These are phyloP conservation scores for Chauna torquata DNA, from an alignment of 2,113 vertebrate genomes.

Conservation along the genomic window DNA sequence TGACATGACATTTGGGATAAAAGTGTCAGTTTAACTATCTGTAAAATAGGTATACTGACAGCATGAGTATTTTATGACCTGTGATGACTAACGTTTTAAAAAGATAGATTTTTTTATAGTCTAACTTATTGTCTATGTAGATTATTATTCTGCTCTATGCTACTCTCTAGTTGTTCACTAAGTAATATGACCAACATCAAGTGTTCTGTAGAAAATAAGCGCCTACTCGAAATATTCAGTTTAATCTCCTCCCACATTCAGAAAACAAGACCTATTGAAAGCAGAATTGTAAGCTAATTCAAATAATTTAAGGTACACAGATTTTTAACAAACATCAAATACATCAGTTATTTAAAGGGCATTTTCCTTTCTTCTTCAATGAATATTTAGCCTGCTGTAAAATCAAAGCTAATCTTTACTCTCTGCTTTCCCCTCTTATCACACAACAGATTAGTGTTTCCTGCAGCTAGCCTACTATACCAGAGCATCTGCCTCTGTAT, in stretches of 20 bases:
- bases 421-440: conserved; percentile 52
- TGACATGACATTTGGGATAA: background rate
- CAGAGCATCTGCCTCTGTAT: conserved; percentile 70
- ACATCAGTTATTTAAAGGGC: background rate
- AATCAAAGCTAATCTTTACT: conserved; percentile 60
- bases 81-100: background rate
- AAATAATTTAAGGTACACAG: background rate
- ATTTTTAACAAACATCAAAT: background rate
- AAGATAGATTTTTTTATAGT: background rate
- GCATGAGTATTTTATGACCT: background rate
- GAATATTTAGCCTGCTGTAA: conserved; percentile 61
- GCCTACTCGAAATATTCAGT: background rate
- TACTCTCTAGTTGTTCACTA: background rate
- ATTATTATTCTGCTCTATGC: background rate
- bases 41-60: background rate
- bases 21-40: background rate
- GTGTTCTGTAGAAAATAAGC: background rate
- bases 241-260: background rate
- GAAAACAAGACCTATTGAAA: background rate
- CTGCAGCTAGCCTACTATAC: conserved; percentile 69
- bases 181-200: background rate
- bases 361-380: background rate
- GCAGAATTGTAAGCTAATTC: background rate
- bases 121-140: background rate
- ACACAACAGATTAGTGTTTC: conserved; percentile 70